phyloP scores from a whole-genome alignment of 2,113 vertebrate genomes.

The Cavia porcellus region DNA sequence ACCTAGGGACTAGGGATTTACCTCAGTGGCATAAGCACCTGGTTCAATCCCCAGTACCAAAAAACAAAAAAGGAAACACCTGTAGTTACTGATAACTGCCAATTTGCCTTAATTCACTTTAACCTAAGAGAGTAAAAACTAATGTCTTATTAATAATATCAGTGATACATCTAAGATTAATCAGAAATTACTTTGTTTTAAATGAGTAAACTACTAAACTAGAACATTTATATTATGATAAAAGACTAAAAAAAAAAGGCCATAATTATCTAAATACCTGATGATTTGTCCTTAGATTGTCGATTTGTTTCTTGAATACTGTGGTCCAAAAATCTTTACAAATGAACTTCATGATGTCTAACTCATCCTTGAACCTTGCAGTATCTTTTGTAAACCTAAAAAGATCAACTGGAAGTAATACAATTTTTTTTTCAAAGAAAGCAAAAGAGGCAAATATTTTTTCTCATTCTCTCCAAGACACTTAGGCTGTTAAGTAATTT shows the following conservation, averaged over 20 bases:
- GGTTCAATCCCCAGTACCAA: too few species aligned
- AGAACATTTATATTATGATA: slow-evolving; percentile 49
- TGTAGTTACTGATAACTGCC: background rate
- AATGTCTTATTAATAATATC: slow-evolving; percentile 42
- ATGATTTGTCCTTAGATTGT: slow-evolving; percentile 97
- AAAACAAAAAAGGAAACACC: too few species aligned
- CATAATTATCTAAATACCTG: slow-evolving; percentile 89
- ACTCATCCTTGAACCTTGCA: slow-evolving; percentile 96
- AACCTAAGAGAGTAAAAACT: slow-evolving; percentile 4
- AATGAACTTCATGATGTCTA: slow-evolving; percentile 98
- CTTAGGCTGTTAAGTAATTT: slow-evolving; percentile 57
- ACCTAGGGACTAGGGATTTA: too few species aligned
- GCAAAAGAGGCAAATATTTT: background rate
- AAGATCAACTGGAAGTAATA: slow-evolving; percentile 78
- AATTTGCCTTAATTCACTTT: slow-evolving; percentile 49
- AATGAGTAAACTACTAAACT: slow-evolving; percentile 26
- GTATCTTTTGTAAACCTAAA: slow-evolving; percentile 97
- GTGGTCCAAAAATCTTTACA: slow-evolving; percentile 99
- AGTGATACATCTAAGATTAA: slow-evolving; percentile 54
- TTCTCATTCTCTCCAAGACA: background rate
- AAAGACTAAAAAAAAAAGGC: slow-evolving; percentile 9
- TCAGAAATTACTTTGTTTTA: slow-evolving; percentile 67
- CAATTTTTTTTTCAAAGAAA: slow-evolving; percentile 73
- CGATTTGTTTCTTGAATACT: slow-evolving; percentile 97
- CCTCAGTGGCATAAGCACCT: too few species aligned